Conservation (phyloP, 37 sponge, comb jelly and placozoan species). For the Agelas oroides region DNA sequence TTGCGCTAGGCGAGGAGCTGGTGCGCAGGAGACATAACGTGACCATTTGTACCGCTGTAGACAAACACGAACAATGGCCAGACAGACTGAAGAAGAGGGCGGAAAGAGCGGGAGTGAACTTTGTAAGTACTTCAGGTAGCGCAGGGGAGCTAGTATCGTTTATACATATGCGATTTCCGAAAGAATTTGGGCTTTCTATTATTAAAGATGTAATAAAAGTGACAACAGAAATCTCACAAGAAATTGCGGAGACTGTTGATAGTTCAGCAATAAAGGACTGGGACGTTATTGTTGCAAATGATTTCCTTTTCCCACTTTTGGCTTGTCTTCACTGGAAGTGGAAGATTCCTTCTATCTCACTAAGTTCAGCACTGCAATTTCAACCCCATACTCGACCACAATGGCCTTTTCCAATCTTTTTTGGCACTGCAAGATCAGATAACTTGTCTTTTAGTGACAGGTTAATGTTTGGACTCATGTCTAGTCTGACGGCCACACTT, state of each 20-base stretch:
- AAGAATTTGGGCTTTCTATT: no score
- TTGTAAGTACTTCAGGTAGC: neutral
- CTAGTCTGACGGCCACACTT: no score
- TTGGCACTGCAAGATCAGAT: neutral
- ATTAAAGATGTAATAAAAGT: neutral
- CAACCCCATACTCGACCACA: no score
- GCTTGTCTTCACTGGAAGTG: neutral
- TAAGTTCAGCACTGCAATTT: no score
- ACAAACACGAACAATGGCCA: neutral
- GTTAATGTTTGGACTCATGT: no score
- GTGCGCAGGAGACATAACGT: conserved; percentile 13
- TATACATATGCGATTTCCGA: no score
- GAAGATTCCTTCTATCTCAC: conserved; percentile 7
- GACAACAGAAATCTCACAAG: neutral
- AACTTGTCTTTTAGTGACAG: no score
- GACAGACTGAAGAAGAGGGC: neutral
- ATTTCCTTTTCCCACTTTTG: neutral
- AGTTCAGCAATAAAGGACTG: neutral
- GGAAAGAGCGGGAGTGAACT: neutral
- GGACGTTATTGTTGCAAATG: conserved; percentile 3
- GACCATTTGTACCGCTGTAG: conserved; percentile 1
- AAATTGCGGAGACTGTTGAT: neutral
- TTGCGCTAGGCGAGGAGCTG: conserved; percentile 7
- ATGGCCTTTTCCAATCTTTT: conserved; percentile 10
- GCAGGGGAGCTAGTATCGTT: no score